Evolutionary conservation across 2,888 invertebrate genomes (phyloP).

Genomic region (Malacosoma neustria): DNA sequence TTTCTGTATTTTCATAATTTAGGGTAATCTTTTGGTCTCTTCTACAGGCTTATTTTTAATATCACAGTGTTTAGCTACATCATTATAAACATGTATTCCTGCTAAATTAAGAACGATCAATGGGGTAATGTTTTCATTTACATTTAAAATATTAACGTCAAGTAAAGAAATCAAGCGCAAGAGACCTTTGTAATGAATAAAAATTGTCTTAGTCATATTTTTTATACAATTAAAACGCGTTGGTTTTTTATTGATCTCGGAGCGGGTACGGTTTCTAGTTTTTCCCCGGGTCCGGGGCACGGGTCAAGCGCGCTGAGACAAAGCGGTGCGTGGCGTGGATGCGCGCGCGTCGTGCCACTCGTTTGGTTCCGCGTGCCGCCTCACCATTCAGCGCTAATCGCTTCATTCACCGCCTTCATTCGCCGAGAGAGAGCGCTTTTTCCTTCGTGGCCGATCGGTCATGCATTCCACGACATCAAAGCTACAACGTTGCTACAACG

Average conservation of each 20-base stretch:
- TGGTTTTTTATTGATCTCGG: slow-evolving; percentile 34
- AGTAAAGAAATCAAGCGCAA: slow-evolving; percentile 14
- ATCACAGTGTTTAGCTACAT: too few relatives aligned
- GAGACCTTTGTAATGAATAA: slow-evolving; percentile 29
- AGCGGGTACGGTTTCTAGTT: slow-evolving; percentile 38
- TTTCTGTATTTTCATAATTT: too few relatives aligned
- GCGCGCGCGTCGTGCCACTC: slow-evolving; percentile 48
- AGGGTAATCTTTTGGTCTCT: too few relatives aligned
- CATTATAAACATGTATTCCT: too few relatives aligned
- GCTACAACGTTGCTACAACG: slow-evolving; percentile 14
- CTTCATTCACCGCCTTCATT: slow-evolving; percentile 53
- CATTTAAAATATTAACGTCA: too few relatives aligned
- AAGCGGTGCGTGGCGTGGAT: slow-evolving; percentile 47
- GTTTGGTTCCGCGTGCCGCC: slow-evolving; percentile 66
- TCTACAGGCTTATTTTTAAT: too few relatives aligned
- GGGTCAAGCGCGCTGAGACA: slow-evolving; percentile 70
- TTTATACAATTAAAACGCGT: slow-evolving; percentile 57
- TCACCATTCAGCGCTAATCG: slow-evolving; percentile 68
- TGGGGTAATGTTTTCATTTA: too few relatives aligned
- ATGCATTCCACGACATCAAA: slow-evolving; percentile 50
- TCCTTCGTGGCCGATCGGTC: slow-evolving; percentile 59
- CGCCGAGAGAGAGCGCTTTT: slow-evolving; percentile 47
- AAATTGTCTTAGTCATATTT: slow-evolving; percentile 40
- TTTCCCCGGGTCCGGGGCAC: slow-evolving; percentile 64
- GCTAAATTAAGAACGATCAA: too few relatives aligned